Evolutionary conservation across 2,888 invertebrate genomes (phyloP), one percentile per base, ranked within the genome.

Genomic region (Andrena bucephala): DNA sequence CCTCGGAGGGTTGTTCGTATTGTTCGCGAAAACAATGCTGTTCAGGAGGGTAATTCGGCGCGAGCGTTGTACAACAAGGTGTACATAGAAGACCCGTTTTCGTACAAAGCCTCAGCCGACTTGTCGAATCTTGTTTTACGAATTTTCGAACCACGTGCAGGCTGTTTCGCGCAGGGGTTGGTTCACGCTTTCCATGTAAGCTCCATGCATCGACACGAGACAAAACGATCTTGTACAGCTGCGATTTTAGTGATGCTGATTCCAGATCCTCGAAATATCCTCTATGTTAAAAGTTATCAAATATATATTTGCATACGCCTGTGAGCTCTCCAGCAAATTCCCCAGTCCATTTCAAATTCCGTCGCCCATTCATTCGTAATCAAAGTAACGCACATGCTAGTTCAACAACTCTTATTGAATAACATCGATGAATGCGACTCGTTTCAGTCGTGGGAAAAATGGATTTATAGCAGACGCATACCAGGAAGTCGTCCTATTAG

Each of bases 11-110:
- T 84, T 89, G 87, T 89, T 82, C 80, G 84, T 62, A 88, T 89
- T 89, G 89, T 89, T 81, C 83, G 66, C 66, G 87, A 84, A 89
- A 89, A 89, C 89, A 89, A 89, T 89, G 82, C 89, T 85, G 72
- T 83, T 87, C 77, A 81, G 67, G 72, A 80, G 81, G 57, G 83
- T 81, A 86, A 86, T 89, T 85, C 80, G 80, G 77, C 59, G 71
- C 70, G 74, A 84, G 82, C 81, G 79, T 77, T 86, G 81, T 87
- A 87, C 80, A 77, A 82, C 83, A 77, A 74, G 72, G 73, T 75
- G 72, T 82, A 85, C 65, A 72, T 67, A 79, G 87, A 67, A 68
- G 71, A 59, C 75, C 67, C 66, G 50, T 69, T 65, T 70, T 73
- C 72, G 73, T 79, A 79, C 71, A 81, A 83, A 81, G 78, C 69